Base-by-base conservation (phyloP, 2,888 invertebrate genomes). In the Ctenicera cuprea region DNA sequence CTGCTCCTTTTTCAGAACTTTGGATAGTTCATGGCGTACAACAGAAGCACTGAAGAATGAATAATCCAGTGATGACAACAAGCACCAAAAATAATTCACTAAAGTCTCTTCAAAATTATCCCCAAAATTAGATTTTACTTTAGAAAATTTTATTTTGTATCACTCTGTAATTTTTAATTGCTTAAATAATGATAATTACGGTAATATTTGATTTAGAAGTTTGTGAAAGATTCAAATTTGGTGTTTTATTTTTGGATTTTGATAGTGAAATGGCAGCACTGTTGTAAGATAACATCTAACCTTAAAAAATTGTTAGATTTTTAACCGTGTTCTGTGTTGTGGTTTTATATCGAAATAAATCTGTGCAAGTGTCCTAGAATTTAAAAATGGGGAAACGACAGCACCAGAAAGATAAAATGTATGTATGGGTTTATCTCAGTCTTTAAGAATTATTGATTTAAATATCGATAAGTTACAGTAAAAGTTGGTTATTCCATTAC, bases 371-470 rank as follows among this genome's bases (percentile, higher is more conserved):
- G 11, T 11, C 3, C 45, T 20, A 64, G 37, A 37, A 16, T n/a
- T 18, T 12, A 80, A 94, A 90, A 85, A 97, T 97, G 97, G 97
- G 97, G 79, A 97, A 97, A 89, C 90, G 95, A 80, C 97, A 97
- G 84, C 97, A 97, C 89, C 97, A 97, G 85, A 97, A 97, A 84
- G 97, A 97, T 89, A 97, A 97, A 92, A 94, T 97, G 96, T 94
- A 89, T 87, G 88, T 85, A 38, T 66, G 71, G n/a, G n/a, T 54
- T 45, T n/a, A 14, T 38, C 5, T 3, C 26, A n/a, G n/a, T n/a
- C n/a, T n/a, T n/a, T n/a, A n/a, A n/a, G n/a, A n/a, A n/a, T n/a
- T n/a, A n/a, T n/a, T n/a, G n/a, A n/a, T n/a, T n/a, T n/a, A n/a
- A n/a, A n/a, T n/a, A n/a, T n/a, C n/a, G n/a, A n/a, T n/a, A n/a